Conservation (phyloP, 1,140 invertebrate genomes). For the Tribolium castaneum region DNA sequence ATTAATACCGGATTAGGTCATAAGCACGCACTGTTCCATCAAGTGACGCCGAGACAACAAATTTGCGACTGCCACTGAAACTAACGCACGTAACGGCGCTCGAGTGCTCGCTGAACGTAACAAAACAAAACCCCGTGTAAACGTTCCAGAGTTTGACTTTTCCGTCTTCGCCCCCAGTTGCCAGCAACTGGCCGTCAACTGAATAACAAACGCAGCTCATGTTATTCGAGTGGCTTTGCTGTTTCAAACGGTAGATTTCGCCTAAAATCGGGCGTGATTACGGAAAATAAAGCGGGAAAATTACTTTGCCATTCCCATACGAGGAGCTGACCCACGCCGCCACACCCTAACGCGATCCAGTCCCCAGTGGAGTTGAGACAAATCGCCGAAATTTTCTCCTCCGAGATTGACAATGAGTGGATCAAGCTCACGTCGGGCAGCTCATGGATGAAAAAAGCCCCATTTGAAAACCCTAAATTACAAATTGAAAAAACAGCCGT, state of each 20-base stretch:
- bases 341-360: slow-evolving; percentile 93
- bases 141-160: slow-evolving; percentile 98
- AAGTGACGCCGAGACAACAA: slow-evolving; percentile 88
- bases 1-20: slow-evolving; percentile 81
- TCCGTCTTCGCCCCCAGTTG: slow-evolving; percentile 94
- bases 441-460: slow-evolving; percentile 91
- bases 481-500: slow-evolving; percentile 17
- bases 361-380: slow-evolving; percentile 89
- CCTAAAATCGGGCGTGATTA: slow-evolving; percentile 60
- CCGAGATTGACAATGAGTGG: slow-evolving; percentile 88
- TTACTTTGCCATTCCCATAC: slow-evolving; percentile 99
- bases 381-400: slow-evolving; percentile 83
- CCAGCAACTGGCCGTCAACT: slow-evolving; percentile 89
- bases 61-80: slow-evolving; percentile 93
- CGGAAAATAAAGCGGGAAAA: not conserved
- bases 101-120: slow-evolving; percentile 93
- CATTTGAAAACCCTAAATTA: slow-evolving; percentile 77
- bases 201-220: slow-evolving; percentile 92
- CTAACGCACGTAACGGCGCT: slow-evolving; percentile 82
- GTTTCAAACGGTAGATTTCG: slow-evolving; percentile 97
- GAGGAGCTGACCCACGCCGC: slow-evolving; percentile 86
- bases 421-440: slow-evolving; percentile 93
- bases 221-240: slow-evolving; percentile 92
- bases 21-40: slow-evolving; percentile 97
- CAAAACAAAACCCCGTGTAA: slow-evolving; percentile 90